Evolutionary conservation across 2,113 vertebrate genomes (phyloP).

Genomic region (Romanogobio albipinnatus): DNA sequence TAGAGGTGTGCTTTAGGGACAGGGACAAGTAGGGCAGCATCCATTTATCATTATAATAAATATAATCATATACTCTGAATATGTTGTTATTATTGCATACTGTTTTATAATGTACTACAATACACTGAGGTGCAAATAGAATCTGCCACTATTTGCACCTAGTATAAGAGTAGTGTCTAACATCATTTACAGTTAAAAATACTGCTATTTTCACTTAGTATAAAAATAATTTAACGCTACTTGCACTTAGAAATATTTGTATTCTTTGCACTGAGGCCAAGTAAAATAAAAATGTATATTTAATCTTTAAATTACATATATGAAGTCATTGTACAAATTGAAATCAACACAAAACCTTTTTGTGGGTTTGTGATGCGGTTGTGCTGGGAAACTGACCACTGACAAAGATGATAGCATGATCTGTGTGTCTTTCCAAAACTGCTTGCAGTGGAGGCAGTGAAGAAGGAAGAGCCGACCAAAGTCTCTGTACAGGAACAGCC

Average conservation of each 20-base stretch:
- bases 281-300: neutral
- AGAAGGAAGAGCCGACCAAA: slow-evolving; percentile 70
- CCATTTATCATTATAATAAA: too few relatives aligned
- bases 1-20: too few relatives aligned
- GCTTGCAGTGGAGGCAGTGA: slow-evolving; percentile 64
- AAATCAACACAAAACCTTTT: neutral
- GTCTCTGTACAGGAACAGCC: slow-evolving; percentile 61
- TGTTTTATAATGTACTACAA: neutral
- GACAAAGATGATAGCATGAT: slow-evolving; percentile 75
- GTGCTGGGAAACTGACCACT: slow-evolving; percentile 58
- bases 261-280: neutral
- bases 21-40: too few relatives aligned
- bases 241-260: neutral
- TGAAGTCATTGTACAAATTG: neutral
- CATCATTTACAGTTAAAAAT: too few relatives aligned
- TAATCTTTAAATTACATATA: neutral
- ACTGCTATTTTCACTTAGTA: too few relatives aligned
- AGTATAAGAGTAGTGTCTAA: too few relatives aligned
- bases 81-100: too few relatives aligned
- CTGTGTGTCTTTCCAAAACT: slow-evolving; percentile 70
- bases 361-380: neutral
- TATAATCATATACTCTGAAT: too few relatives aligned
- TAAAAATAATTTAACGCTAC: too few relatives aligned
- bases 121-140: too few relatives aligned
- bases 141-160: too few relatives aligned